phyloP scores from a whole-genome alignment of 2,113 vertebrate species.

The Diadophis punctatus region DNA sequence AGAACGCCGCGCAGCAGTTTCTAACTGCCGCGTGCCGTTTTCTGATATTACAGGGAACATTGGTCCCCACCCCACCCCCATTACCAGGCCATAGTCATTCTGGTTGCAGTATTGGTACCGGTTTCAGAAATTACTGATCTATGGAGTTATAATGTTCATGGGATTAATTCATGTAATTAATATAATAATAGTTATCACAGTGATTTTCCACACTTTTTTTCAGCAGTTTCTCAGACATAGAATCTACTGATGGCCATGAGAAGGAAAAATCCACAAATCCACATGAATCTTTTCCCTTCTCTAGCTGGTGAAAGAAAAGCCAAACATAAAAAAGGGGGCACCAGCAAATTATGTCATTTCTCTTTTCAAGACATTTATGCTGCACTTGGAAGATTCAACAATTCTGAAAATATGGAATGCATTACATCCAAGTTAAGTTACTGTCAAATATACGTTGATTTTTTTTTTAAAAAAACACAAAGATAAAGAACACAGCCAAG shows the following conservation, averaged over 20 bases:
- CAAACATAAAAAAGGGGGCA: neutral
- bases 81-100: neutral
- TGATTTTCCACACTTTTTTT: neutral
- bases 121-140: neutral
- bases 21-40: no score
- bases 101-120: neutral
- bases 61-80: no score
- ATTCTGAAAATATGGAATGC: neutral
- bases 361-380: neutral
- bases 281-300: neutral
- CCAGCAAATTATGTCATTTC: neutral
- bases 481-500: neutral
- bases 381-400: neutral
- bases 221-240: neutral
- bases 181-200: neutral
- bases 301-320: neutral
- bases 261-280: neutral
- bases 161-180: neutral
- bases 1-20: no score
- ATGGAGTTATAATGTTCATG: neutral
- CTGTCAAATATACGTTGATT: neutral
- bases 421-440: neutral
- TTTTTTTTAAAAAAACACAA: no score
- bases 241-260: neutral
- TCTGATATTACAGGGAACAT: no score